Evolutionary conservation across 2,888 invertebrate genomes (phyloP), one percentile per base, ranked within the genome.

Genomic region (Agonum fuliginosum): DNA sequence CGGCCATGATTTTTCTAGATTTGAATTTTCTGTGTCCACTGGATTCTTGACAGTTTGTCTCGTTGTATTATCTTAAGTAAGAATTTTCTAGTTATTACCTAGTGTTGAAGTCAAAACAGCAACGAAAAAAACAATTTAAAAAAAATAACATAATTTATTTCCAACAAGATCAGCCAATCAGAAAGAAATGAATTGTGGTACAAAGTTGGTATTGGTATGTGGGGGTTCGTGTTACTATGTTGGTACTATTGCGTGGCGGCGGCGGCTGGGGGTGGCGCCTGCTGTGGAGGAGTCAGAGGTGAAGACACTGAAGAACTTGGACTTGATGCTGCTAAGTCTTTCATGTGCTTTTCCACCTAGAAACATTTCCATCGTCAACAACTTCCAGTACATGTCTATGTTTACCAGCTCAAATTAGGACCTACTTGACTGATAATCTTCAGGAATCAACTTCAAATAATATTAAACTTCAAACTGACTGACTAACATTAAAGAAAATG

Each of bases 281-380:
- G 67, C 27, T 77, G 77, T 4, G 51, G 77, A 12, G 77, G 70
- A 34, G 70, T 77, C 19, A 77, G 8, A 4, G 77, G 77, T 24
- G 77, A 77, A 20, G 77, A 70, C 20, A 77, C 77, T 12, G 77
- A 70, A 17, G 77, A 54, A 22, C 54, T 79, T 72, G 81, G 78
- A 75, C 79, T 79, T 81, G 81, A 85, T 81, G 85, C 81, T 69
- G 84, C 83, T 80, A 83, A 80, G 81, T 86, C 86, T 80, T 85
- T 85, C 82, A 85, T 83, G 80, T 86, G 86, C 82, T 86, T 86
- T 79, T 87, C 86, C n/a, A 86, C 86, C 86, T 86, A 83, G 27
- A 65, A 78, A 14, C 1, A 14, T 6, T 67, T 67, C n/a, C 5
- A 30, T 3, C 27, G n/a, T 27, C 24, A 34, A 27, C 3, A 58